These are phyloP conservation scores for Platorchestia sp. DNA, from an alignment of 1,140 invertebrate species.

Conservation along the genomic window DNA sequence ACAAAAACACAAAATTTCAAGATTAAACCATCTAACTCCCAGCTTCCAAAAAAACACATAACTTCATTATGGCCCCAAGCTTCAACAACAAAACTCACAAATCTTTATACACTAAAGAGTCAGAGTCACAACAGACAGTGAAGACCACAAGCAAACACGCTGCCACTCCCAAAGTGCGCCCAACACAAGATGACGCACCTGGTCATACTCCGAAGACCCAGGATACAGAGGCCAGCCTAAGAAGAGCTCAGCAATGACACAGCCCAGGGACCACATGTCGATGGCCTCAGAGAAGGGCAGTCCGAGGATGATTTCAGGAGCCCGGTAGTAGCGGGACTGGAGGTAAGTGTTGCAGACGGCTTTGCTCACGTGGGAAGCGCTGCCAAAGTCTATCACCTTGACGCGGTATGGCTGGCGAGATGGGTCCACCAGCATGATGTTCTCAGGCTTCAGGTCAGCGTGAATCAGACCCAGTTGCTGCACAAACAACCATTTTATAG, in stretches of 20 bases:
- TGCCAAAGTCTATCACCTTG: slow-evolving; percentile 99
- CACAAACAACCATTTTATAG: slow-evolving; percentile 61
- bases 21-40: no score
- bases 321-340: slow-evolving; percentile 98
- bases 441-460: slow-evolving; percentile 99
- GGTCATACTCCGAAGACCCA: slow-evolving; percentile 99
- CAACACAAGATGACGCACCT: slow-evolving; percentile 71
- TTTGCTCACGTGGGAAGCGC: slow-evolving; percentile 98
- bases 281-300: slow-evolving; percentile 99
- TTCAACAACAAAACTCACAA: background rate
- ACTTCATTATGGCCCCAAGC: no score
- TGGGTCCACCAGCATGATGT: slow-evolving; percentile 99
- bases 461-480: slow-evolving; percentile 98
- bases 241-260: slow-evolving; percentile 99
- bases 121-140: background rate
- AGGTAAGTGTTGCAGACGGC: slow-evolving; percentile 99
- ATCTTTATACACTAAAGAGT: background rate
- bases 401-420: slow-evolving; percentile 95
- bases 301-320: slow-evolving; percentile 97
- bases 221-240: slow-evolving; percentile 99
- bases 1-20: no score
- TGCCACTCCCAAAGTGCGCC: slow-evolving; percentile 66
- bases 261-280: slow-evolving; percentile 99
- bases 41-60: no score
- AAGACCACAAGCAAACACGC: background rate